Percentiles rank a stretch among this genome's conserved stretches.
Conservation (phyloP, 92 coral and sea anemone species). For the Porites divaricata region DNA sequence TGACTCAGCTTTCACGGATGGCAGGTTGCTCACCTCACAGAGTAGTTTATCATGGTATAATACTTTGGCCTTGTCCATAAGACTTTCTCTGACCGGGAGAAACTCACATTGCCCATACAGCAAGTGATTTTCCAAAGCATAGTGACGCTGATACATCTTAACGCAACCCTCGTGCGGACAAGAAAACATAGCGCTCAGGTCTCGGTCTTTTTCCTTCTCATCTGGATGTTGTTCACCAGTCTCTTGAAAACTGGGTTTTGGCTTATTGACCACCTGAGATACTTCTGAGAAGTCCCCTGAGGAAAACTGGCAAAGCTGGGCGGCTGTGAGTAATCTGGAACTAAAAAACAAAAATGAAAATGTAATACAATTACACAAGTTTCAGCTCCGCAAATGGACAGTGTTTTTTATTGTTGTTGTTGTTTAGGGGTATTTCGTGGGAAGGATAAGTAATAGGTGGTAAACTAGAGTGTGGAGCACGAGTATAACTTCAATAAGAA, state of each 20-base stretch:
- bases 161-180: constrained; percentile 68
- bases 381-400: too few species aligned
- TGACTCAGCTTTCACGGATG: neutral
- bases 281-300: constrained; percentile 5
- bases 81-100: constrained; percentile 40
- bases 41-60: constrained; percentile 43
- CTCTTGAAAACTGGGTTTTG: neutral
- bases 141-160: constrained; percentile 47
- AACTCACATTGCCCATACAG: constrained; percentile 51
- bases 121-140: constrained; percentile 62
- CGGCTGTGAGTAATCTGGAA: constrained; percentile 12
- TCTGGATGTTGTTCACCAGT: too few species aligned
- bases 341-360: too few species aligned
- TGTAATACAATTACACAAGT: too few species aligned
- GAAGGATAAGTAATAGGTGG: too few species aligned
- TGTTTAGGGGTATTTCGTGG: too few species aligned
- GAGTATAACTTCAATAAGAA: too few species aligned
- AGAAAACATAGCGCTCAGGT: constrained; percentile 16
- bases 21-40: constrained; percentile 18
- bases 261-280: constrained; percentile 3
- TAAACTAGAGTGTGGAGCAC: too few species aligned
- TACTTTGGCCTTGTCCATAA: constrained; percentile 58
- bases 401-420: too few species aligned
- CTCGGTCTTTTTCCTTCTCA: neutral
- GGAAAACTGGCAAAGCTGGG: constrained; percentile 13